Evolutionary conservation across 1,140 invertebrate species (phyloP).

Genomic region (Aphaenogaster rudis): DNA sequence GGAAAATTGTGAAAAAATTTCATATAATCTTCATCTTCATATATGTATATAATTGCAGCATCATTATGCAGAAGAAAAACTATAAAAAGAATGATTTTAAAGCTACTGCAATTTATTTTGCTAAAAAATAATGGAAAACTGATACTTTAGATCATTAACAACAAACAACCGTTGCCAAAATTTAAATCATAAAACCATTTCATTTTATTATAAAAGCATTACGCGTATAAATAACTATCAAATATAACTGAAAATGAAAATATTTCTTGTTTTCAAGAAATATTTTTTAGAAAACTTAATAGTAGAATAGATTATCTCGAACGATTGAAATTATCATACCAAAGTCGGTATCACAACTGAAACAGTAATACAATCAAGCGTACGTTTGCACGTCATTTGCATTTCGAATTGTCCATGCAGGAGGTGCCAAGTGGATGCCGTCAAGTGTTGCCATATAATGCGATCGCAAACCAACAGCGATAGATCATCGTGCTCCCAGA

Average conservation of each 20-base stretch:
- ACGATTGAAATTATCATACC: background rate
- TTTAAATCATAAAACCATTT: background rate
- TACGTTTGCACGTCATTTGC: slow-evolving; percentile 4
- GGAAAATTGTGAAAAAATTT: background rate
- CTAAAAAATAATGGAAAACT: background rate
- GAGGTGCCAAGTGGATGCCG: slow-evolving; percentile 44
- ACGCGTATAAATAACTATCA: background rate
- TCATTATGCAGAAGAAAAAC: background rate
- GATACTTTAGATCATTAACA: background rate
- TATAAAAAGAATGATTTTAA: background rate
- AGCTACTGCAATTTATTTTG: background rate
- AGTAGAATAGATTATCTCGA: background rate
- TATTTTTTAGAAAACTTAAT: background rate
- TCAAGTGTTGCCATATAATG: slow-evolving; percentile 1
- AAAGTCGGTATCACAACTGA: background rate
- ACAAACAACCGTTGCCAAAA: background rate
- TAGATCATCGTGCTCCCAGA: slow-evolving; percentile 16
- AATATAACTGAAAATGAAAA: background rate
- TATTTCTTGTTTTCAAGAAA: no score
- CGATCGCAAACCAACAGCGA: slow-evolving; percentile 34
- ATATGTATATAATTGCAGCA: background rate
- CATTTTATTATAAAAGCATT: background rate
- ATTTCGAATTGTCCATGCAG: slow-evolving; percentile 46
- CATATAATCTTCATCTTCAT: no score
- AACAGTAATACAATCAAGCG: slow-evolving; percentile 11